Percentiles rank a stretch among this genome's conserved stretches.
Evolutionary conservation across 2,888 invertebrate species (phyloP).

Genomic region (Sisyra nigra): DNA sequence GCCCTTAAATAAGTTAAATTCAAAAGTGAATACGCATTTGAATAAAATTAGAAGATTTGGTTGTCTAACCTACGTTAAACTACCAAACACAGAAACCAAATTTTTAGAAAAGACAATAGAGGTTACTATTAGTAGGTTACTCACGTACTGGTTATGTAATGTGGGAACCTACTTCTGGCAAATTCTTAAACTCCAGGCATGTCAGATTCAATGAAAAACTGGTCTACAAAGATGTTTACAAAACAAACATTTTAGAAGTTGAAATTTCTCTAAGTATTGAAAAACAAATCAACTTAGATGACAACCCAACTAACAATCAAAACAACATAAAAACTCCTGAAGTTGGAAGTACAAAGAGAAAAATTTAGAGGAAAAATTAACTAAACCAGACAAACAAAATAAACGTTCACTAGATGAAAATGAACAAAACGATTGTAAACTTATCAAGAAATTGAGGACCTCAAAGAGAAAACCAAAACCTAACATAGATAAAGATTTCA

Average conservation of each 20-base stretch:
- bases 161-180: constrained; percentile 12
- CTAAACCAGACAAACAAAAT: constrained; percentile 4
- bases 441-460: constrained; percentile 13
- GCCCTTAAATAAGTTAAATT: constrained; percentile 11
- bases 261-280: too few species aligned
- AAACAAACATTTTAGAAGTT: too few species aligned
- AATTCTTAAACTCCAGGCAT: too few species aligned
- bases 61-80: too few species aligned
- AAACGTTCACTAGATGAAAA: constrained; percentile 7
- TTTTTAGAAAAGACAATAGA: constrained; percentile 10
- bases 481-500: constrained; percentile 8
- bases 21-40: constrained; percentile 9
- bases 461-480: constrained; percentile 1
- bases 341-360: too few species aligned
- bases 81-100: constrained; percentile 7
- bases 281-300: too few species aligned
- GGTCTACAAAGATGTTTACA: too few species aligned
- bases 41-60: background rate
- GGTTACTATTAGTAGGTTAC: constrained; percentile 12
- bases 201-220: too few species aligned
- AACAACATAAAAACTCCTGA: too few species aligned
- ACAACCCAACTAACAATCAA: too few species aligned
- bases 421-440: too few species aligned
- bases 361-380: constrained; percentile 11
- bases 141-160: constrained; percentile 12